These are phyloP conservation scores for Chiloscyllium punctatum DNA, from an alignment of 2,797 vertebrate species.

Conservation along the genomic window DNA sequence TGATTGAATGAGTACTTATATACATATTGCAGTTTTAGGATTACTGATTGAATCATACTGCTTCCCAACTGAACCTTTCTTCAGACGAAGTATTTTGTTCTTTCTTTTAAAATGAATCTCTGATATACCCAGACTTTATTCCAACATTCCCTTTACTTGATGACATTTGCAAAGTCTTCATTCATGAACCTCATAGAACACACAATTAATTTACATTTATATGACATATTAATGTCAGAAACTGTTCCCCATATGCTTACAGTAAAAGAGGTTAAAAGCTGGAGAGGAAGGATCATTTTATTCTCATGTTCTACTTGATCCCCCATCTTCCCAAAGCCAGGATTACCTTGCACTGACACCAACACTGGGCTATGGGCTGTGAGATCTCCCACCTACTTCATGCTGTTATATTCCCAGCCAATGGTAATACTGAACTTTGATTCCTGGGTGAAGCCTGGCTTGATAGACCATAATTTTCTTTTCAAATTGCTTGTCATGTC, in stretches of 20 bases:
- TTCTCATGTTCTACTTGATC: too few relatives aligned
- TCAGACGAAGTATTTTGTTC: background rate
- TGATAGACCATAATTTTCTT: too few relatives aligned
- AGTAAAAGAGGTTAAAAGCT: background rate
- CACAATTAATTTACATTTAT: background rate
- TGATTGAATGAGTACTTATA: background rate
- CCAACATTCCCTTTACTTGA: background rate
- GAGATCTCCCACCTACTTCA: too few relatives aligned
- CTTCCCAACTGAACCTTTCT: background rate
- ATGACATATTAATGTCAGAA: background rate
- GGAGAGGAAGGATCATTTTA: background rate
- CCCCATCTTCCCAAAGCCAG: too few relatives aligned
- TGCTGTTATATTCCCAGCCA: too few relatives aligned
- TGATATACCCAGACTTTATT: background rate
- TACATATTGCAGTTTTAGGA: background rate
- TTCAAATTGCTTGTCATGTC: too few relatives aligned
- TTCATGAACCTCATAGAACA: background rate
- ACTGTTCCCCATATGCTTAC: background rate
- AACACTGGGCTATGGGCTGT: too few relatives aligned
- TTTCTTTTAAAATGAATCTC: background rate
- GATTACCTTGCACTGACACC: too few relatives aligned
- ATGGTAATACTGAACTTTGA: too few relatives aligned
- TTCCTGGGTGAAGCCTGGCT: too few relatives aligned
- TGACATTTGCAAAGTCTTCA: background rate
- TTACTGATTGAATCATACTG: background rate